Conservation (phyloP, 2,113 vertebrate species). For the Cromileptes altivelis region DNA sequence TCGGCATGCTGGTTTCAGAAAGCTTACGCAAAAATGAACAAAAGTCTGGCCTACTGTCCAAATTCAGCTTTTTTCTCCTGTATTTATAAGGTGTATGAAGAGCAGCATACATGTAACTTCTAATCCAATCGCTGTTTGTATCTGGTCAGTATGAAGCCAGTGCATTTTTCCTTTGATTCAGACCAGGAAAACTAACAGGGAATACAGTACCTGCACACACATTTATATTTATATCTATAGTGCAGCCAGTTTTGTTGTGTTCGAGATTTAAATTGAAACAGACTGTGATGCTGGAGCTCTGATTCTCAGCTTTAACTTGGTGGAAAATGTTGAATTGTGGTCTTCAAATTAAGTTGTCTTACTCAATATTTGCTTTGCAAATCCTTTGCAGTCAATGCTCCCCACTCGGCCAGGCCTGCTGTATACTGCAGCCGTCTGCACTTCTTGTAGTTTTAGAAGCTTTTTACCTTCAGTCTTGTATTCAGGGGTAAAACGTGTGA, state of each 20-base stretch:
- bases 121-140: background rate
- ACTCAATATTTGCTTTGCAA: constrained; percentile 10
- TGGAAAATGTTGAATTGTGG: constrained; percentile 1
- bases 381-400: background rate
- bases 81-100: background rate
- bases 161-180: constrained; percentile 19
- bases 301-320: constrained; percentile 14
- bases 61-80: background rate
- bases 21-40: background rate
- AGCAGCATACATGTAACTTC: background rate
- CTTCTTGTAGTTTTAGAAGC: background rate
- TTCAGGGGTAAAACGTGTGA: background rate
- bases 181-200: constrained; percentile 18
- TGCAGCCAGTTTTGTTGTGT: background rate
- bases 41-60: background rate
- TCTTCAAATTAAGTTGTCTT: background rate
- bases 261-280: background rate
- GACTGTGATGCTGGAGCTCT: background rate
- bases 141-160: background rate
- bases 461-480: background rate
- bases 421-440: background rate
- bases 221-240: background rate
- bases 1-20: background rate
- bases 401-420: background rate
- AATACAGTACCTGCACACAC: background rate